Base-by-base conservation (phyloP, 2,113 vertebrate species). In the Cynoglossus semilaevis region DNA sequence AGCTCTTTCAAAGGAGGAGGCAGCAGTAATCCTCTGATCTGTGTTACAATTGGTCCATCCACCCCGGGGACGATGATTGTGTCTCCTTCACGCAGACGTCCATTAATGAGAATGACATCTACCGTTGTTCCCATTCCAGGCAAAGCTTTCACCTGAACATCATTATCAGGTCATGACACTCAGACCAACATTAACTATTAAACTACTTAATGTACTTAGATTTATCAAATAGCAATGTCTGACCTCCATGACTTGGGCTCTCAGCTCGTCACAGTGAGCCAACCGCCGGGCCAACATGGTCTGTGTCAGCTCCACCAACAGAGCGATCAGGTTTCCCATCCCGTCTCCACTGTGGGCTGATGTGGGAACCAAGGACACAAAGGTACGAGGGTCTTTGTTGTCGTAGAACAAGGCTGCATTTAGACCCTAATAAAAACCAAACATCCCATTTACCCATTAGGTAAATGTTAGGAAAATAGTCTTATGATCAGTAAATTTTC, bases 161-260 rank as follows among this genome's bases (percentile, higher is more conserved):
- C 18, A 1, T 18, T 5, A 14, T 4, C n/a, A 41, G 11, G 14
- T 41, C 38, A 12, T 41, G 14, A 41, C 8, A 41, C 38, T 29
- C 22, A 29, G 3, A 29, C 22, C 22, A 29, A 14, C 9, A 41
- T 14, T 41, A 14, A 41, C 11, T 11, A 11, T 4, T 11, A 41
- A 41, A 41, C 11, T 11, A 11, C 11, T 11, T 10, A 41, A 41
- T 14, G 10, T 41, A 41, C 5, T 13, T 14, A 41, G 4, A 8
- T 13, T 13, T 1, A 14, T 4, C 6, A 37, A 0, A 50, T 19
- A 4, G 8, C 22, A 9, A 1, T 0, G 0, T 2, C 52, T 68
- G 88, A 98, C 97, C 96, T 99, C 97, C 97, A 99, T 99, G 81
- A 99, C 95, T 79, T 99, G 97, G 10, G 97, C 97, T 22, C 95